phyloP scores from a whole-genome alignment of 2,113 vertebrate genomes.

The Eclectus roratus region DNA sequence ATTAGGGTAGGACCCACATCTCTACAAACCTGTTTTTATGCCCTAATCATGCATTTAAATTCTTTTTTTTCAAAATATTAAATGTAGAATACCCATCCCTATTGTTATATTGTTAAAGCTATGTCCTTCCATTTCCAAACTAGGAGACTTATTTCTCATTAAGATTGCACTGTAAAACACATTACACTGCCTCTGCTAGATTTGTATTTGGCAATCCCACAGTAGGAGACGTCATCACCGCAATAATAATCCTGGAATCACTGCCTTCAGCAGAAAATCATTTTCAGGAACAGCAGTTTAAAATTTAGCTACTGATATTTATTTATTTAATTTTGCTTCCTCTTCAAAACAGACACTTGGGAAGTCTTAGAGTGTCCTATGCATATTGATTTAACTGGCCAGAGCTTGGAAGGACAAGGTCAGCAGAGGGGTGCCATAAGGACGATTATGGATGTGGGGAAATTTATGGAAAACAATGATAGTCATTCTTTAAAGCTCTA shows the following conservation, averaged over 20 bases:
- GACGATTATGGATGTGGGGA: rapidly evolving
- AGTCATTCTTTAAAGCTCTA: background rate
- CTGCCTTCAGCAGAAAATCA: background rate
- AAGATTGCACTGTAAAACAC: background rate
- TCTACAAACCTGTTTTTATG: background rate
- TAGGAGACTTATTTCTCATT: background rate
- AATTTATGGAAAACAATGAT: background rate
- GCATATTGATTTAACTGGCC: background rate
- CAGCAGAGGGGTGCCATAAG: rapidly evolving
- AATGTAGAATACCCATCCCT: background rate
- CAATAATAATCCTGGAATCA: background rate
- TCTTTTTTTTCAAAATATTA: background rate
- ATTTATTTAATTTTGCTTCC: background rate
- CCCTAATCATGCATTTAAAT: background rate
- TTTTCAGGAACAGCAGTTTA: background rate
- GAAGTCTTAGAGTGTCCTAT: background rate
- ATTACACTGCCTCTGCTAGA: background rate
- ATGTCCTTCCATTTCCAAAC: background rate
- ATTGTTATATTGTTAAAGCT: background rate
- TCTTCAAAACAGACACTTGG: background rate
- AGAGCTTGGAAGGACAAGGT: background rate
- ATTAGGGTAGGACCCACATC: background rate
- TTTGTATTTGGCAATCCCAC: background rate
- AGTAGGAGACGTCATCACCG: background rate
- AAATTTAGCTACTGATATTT: background rate